These are phyloP conservation scores for Spisula solida DNA, from an alignment of 2,888 invertebrate genomes.

Conservation along the genomic window DNA sequence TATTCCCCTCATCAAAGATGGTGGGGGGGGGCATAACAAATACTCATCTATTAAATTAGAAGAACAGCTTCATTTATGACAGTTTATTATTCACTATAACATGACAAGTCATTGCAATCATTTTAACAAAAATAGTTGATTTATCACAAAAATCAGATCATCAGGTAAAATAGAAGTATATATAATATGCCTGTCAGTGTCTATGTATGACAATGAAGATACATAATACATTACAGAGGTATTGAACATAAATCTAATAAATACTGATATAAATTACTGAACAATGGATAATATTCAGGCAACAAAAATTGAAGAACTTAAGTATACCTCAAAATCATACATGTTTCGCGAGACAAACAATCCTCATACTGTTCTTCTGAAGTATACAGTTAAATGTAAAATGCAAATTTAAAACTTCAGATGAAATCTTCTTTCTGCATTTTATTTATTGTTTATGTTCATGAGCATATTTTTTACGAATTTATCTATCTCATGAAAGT, in stretches of 20 bases:
- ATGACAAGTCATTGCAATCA: slow-evolving; percentile 12
- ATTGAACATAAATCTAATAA: background rate
- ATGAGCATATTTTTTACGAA: too few relatives aligned
- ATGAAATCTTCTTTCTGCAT: too few relatives aligned
- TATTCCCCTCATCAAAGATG: too few relatives aligned
- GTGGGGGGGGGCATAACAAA: too few relatives aligned
- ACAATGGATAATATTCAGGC: background rate
- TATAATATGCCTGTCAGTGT: background rate
- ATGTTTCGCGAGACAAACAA: too few relatives aligned
- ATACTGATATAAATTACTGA: background rate
- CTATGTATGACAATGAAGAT: too few relatives aligned
- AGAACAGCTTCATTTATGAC: background rate
- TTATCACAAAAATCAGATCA: background rate
- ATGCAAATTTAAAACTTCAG: too few relatives aligned
- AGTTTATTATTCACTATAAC: slow-evolving; percentile 11
- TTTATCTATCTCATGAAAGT: too few relatives aligned
- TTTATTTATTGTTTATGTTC: too few relatives aligned
- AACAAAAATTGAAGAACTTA: background rate
- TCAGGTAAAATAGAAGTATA: background rate
- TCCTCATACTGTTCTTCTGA: too few relatives aligned
- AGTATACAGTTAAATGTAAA: too few relatives aligned
- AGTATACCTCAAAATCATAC: too few relatives aligned
- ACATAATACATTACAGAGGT: background rate
- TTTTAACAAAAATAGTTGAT: background rate
- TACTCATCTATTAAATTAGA: background rate